These are phyloP conservation scores for Gymnoscopelus microlampas DNA, from an alignment of 2,797 vertebrate genomes.

Conservation along the genomic window DNA sequence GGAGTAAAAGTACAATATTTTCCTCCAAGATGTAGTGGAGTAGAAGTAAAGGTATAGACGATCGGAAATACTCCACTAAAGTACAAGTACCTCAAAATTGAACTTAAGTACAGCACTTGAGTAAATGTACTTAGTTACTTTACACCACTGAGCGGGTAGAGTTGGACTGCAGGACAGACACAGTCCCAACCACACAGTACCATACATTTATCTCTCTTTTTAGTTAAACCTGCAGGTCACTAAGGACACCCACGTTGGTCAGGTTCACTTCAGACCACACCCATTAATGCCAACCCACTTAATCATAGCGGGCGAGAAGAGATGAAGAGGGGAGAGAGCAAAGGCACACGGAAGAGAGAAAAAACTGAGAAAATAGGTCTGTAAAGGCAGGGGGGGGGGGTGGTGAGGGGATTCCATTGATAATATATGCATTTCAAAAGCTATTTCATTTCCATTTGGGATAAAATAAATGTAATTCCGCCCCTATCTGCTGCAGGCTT, in stretches of 20 bases:
- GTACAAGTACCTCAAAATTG: too few relatives aligned
- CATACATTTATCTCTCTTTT: too few relatives aligned
- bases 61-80: too few relatives aligned
- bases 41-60: too few relatives aligned
- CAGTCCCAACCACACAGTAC: not conserved
- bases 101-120: too few relatives aligned
- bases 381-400: not conserved
- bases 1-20: too few relatives aligned
- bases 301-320: not conserved
- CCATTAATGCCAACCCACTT: too few relatives aligned
- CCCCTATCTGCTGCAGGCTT: slow-evolving; percentile 14
- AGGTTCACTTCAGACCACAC: not conserved
- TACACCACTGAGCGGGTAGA: too few relatives aligned
- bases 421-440: not conserved
- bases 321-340: not conserved
- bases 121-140: too few relatives aligned
- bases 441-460: not conserved
- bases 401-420: not conserved
- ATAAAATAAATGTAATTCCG: slow-evolving; percentile 11
- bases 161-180: not conserved
- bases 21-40: too few relatives aligned
- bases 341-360: not conserved
- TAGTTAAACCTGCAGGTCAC: not conserved
- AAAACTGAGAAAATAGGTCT: not conserved
- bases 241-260: not conserved